These are phyloP conservation scores for Nilaparvata lugens DNA, from an alignment of 1,140 invertebrate species.

Conservation along the genomic window DNA sequence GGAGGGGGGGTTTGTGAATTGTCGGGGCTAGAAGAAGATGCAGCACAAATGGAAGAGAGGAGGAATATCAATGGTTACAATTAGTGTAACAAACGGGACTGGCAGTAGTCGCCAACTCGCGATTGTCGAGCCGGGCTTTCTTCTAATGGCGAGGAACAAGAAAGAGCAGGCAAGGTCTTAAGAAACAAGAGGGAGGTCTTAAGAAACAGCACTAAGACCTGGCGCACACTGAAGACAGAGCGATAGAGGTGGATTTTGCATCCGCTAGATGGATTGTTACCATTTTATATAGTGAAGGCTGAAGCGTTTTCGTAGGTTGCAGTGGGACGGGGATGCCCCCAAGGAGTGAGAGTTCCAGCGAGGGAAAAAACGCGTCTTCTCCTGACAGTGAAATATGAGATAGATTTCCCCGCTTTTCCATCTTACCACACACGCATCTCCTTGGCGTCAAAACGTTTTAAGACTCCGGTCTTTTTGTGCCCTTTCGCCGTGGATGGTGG, in stretches of 20 bases:
- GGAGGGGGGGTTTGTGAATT: too few relatives aligned
- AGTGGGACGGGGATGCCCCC: conserved; percentile 4
- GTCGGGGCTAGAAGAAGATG: too few relatives aligned
- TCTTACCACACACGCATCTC: neutral
- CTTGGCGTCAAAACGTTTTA: conserved; percentile 15
- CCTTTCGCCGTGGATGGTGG: neutral
- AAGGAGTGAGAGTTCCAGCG: neutral
- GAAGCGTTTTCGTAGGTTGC: conserved; percentile 14
- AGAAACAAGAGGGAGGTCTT: too few relatives aligned
- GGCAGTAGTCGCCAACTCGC: too few relatives aligned
- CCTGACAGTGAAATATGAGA: conserved; percentile 20
- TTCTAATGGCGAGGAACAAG: too few relatives aligned
- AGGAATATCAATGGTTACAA: too few relatives aligned
- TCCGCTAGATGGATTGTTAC: conserved; percentile 16
- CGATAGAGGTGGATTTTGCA: conserved; percentile 5
- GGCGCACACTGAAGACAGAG: neutral
- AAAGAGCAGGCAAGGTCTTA: too few relatives aligned
- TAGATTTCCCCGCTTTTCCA: conserved; percentile 14
- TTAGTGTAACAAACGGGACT: too few relatives aligned
- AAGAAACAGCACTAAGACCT: neutral
- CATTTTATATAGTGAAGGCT: conserved; percentile 16
- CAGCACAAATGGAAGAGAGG: too few relatives aligned
- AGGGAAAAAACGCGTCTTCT: neutral
- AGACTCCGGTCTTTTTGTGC: conserved; percentile 13
- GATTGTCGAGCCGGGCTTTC: too few relatives aligned